Percentiles rank a stretch among this genome's conserved stretches.
phyloP scores from a whole-genome alignment of 2,888 invertebrate species.

The Horisme vitalbata region DNA sequence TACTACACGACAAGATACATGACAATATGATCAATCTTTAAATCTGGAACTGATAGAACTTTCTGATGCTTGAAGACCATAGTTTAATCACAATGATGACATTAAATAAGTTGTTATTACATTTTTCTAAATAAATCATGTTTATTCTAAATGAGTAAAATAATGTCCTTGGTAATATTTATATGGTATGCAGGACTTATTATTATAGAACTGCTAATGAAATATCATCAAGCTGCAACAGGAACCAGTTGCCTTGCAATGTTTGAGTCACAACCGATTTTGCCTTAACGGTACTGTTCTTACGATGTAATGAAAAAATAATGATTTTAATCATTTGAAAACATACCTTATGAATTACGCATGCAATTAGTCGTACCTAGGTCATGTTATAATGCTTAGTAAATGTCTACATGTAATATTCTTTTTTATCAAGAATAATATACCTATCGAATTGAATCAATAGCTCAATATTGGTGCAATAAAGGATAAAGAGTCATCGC shows the following conservation, averaged over 20 bases:
- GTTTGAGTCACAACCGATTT: conserved; percentile 35
- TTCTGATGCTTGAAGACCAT: too few species aligned
- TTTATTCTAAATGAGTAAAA: too few species aligned
- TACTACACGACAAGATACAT: conserved; percentile 27
- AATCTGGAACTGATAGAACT: conserved; percentile 18
- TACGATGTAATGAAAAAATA: conserved; percentile 30
- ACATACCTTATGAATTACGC: conserved; percentile 53
- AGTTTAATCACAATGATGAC: too few species aligned
- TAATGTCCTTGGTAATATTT: too few species aligned
- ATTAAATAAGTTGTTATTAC: too few species aligned
- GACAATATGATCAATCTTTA: conserved; percentile 19
- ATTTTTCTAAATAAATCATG: too few species aligned
- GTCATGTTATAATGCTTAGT: conserved; percentile 21
- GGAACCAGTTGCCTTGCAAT: conserved; percentile 37
- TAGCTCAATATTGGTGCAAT: conserved; percentile 7
- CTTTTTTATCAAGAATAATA: too few species aligned
- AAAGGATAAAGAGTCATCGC: conserved; percentile 27
- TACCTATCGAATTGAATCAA: background rate
- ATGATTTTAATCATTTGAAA: conserved; percentile 24
- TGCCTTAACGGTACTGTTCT: conserved; percentile 32
- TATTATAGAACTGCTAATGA: too few species aligned
- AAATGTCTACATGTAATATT: too few species aligned
- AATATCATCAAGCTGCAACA: conserved; percentile 35
- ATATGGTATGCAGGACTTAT: too few species aligned
- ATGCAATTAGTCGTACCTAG: conserved; percentile 49